These are phyloP conservation scores for Dermolepida albohirtum DNA, from an alignment of 2,888 invertebrate genomes.

Conservation along the genomic window DNA sequence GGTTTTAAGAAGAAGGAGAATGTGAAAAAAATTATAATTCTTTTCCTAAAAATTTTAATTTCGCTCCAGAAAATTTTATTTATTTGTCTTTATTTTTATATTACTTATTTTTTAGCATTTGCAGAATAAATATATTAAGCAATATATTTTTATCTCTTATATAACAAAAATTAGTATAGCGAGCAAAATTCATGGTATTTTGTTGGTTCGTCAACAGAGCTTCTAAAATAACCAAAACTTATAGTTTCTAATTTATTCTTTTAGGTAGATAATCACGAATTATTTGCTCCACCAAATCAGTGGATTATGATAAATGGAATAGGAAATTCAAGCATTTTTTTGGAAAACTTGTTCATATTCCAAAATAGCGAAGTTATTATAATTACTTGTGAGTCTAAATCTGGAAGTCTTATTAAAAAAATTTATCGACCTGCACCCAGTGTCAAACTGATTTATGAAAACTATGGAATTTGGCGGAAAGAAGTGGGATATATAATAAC, in stretches of 20 bases:
- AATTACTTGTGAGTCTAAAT: constrained; percentile 50
- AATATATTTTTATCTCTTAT: not conserved
- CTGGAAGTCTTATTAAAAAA: constrained; percentile 60
- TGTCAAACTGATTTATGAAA: constrained; percentile 51
- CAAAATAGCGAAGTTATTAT: constrained; percentile 68
- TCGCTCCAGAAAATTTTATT: too few relatives aligned
- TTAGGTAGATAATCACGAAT: constrained; percentile 65
- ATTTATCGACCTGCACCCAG: constrained; percentile 53
- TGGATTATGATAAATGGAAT: constrained; percentile 61
- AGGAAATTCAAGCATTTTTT: not conserved
- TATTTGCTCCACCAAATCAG: constrained; percentile 68
- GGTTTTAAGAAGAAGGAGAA: too few relatives aligned
- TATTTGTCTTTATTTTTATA: too few relatives aligned
- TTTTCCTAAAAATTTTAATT: too few relatives aligned
- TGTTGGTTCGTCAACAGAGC: not conserved
- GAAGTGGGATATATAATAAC: constrained; percentile 39
- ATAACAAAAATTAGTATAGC: not conserved
- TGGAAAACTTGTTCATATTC: constrained; percentile 56
- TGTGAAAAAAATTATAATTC: too few relatives aligned
- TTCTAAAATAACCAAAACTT: too few relatives aligned
- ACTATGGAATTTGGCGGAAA: constrained; percentile 53
- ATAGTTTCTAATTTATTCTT: constrained; percentile 45
- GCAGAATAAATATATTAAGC: too few relatives aligned
- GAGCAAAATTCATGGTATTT: not conserved
- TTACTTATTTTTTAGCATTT: too few relatives aligned